Conservation (phyloP, 2,888 invertebrate species). For the Gisinianus flammeolus region DNA sequence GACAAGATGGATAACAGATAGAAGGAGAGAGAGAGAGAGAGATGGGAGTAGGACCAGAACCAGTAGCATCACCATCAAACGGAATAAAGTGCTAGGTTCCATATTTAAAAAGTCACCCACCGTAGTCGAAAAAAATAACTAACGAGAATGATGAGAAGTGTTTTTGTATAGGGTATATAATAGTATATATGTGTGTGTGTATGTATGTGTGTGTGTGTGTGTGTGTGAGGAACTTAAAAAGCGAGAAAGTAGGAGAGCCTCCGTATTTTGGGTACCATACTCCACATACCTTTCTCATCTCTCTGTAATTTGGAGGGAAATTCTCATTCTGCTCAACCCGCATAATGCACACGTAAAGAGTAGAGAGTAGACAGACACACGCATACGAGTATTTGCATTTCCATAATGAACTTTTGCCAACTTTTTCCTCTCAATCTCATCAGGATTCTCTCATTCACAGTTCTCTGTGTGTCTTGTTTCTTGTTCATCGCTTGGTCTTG, state of each 20-base stretch:
- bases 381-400: constrained; percentile 19
- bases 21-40: too few relatives aligned
- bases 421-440: constrained; percentile 20
- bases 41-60: too few relatives aligned
- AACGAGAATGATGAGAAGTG: not conserved
- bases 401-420: constrained; percentile 35
- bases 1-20: too few relatives aligned
- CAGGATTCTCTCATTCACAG: not conserved
- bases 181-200: not conserved
- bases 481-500: not conserved
- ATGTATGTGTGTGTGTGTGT: not conserved
- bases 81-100: not conserved
- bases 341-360: not conserved
- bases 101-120: constrained; percentile 14
- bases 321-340: not conserved
- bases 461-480: not conserved
- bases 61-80: too few relatives aligned
- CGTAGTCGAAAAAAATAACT: not conserved
- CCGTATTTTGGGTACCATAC: too few relatives aligned
- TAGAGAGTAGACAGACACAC: not conserved
- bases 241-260: not conserved
- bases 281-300: too few relatives aligned
- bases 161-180: too few relatives aligned
- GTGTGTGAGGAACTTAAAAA: not conserved
- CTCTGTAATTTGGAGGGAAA: too few relatives aligned